Percentiles rank a stretch among this genome's conserved stretches.
Evolutionary conservation across 2,113 vertebrate species (phyloP).

Genomic region (Cichladusa arquata): DNA sequence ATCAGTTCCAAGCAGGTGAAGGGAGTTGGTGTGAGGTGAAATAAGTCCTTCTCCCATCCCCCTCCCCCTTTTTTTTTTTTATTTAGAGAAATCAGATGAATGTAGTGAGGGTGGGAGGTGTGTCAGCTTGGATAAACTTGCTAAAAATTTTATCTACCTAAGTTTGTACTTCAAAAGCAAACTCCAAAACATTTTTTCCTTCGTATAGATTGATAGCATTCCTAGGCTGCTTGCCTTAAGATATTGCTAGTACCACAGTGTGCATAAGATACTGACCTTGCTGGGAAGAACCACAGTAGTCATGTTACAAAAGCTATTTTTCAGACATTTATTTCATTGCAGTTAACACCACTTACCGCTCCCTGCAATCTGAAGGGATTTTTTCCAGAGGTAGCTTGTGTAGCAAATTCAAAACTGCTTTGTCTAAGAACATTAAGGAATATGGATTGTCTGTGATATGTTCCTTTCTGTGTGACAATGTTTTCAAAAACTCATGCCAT

Average conservation of each 20-base stretch:
- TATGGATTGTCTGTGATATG: neutral
- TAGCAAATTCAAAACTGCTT: neutral
- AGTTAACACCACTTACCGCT: neutral
- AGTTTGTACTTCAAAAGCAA: neutral
- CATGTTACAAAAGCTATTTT: neutral
- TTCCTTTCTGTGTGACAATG: neutral
- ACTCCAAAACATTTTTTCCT: neutral
- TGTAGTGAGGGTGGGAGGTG: neutral
- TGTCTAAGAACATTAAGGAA: neutral
- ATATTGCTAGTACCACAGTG: neutral
- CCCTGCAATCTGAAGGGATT: neutral
- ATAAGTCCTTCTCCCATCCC: neutral
- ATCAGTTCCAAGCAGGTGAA: neutral
- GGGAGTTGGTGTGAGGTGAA: neutral
- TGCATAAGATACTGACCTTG: neutral
- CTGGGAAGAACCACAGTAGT: neutral
- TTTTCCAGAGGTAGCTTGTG: neutral
- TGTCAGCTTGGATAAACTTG: neutral
- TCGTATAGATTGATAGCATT: neutral
- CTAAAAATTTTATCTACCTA: neutral
- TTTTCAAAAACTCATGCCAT: neutral
- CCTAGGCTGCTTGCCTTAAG: neutral
- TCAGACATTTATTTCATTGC: neutral
- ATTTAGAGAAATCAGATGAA: neutral
- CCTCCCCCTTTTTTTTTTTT: neutral